phyloP scores from a whole-genome alignment of 2,888 invertebrate genomes.

The Ctena decussata region DNA sequence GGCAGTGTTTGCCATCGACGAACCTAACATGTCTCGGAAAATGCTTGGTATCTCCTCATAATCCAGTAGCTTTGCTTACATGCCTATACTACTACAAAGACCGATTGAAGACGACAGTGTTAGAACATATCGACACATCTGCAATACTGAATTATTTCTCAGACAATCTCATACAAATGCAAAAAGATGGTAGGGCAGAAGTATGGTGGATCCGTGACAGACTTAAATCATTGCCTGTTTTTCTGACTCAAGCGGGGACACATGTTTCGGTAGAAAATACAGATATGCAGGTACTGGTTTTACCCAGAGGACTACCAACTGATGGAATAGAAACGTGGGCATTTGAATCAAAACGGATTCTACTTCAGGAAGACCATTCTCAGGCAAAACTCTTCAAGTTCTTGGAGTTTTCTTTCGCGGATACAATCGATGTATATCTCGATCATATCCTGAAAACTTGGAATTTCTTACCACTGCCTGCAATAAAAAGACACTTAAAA shows the following conservation, averaged over 20 bases:
- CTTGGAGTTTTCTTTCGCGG: constrained; percentile 4
- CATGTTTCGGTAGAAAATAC: not conserved
- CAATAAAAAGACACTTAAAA: constrained; percentile 1
- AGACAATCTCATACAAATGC: not conserved
- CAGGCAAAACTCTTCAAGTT: not conserved
- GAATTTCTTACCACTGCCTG: not conserved
- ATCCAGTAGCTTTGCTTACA: not conserved
- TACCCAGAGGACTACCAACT: constrained; percentile 44
- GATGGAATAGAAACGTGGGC: constrained; percentile 56
- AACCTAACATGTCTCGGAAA: too few relatives aligned
- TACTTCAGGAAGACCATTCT: constrained; percentile 25
- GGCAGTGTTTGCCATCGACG: not conserved
- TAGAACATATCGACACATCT: not conserved
- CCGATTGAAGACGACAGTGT: not conserved
- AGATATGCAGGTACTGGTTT: constrained; percentile 17
- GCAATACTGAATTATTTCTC: not conserved
- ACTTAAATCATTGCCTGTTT: constrained; percentile 23
- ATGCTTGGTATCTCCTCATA: not conserved
- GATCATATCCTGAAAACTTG: constrained; percentile 11
- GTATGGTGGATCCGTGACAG: not conserved
- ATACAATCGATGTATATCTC: constrained; percentile 11
- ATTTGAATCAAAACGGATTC: not conserved
- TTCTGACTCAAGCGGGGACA: not conserved
- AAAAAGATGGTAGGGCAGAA: not conserved
- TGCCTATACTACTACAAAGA: not conserved